Conservation (phyloP, 2,113 vertebrate genomes). For the Entelurus aequoreus region DNA sequence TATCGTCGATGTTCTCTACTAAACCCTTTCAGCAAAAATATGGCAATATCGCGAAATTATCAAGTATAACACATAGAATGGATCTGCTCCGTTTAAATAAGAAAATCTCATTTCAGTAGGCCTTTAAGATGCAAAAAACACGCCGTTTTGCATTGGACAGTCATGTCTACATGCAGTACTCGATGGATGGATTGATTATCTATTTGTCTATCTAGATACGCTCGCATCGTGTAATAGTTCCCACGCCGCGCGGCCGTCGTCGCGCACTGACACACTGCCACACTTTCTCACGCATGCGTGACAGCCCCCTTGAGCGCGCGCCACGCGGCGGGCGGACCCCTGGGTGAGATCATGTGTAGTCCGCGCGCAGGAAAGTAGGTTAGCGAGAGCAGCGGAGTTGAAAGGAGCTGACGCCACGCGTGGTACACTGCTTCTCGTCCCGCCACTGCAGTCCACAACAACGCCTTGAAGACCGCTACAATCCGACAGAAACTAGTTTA, state of each 20-base stretch:
- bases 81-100: too few relatives aligned
- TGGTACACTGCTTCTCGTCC: background rate
- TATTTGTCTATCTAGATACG: too few relatives aligned
- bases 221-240: slow-evolving; percentile 33
- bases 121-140: too few relatives aligned
- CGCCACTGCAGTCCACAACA: background rate
- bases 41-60: too few relatives aligned
- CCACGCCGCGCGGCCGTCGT: slow-evolving; percentile 48
- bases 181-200: background rate
- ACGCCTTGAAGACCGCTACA: too few relatives aligned
- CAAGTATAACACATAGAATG: too few relatives aligned
- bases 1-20: too few relatives aligned
- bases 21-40: too few relatives aligned
- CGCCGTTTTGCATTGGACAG: too few relatives aligned
- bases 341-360: slow-evolving; percentile 73
- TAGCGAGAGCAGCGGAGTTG: slow-evolving; percentile 43
- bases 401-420: slow-evolving; percentile 10
- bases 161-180: too few relatives aligned
- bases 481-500: background rate
- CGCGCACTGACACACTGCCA: slow-evolving; percentile 71
- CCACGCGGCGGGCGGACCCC: slow-evolving; percentile 50
- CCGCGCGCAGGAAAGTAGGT: slow-evolving; percentile 73
- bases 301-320: slow-evolving; percentile 54
- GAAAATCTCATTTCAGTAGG: too few relatives aligned
- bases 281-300: slow-evolving; percentile 71